Percentiles rank a stretch among this genome's conserved stretches.
Conservation (phyloP, 2,888 invertebrate species). For the Tachina fera region DNA sequence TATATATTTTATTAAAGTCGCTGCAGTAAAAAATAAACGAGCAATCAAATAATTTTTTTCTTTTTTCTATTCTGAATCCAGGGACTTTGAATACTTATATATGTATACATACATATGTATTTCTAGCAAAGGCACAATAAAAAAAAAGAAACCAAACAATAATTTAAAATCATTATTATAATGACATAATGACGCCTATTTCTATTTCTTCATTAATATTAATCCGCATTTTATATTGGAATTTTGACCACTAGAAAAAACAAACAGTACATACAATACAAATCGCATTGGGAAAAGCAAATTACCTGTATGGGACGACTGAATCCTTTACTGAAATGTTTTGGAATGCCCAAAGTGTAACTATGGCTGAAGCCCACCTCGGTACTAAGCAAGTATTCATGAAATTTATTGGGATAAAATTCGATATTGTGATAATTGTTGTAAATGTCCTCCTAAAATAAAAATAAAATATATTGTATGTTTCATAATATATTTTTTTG, state of each 20-base stretch:
- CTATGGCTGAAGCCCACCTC: constrained; percentile 97
- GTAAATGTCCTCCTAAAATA: constrained; percentile 89
- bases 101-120: too few species aligned
- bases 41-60: too few species aligned
- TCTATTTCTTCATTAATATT: background rate
- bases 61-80: too few species aligned
- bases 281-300: background rate
- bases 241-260: background rate
- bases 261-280: too few species aligned
- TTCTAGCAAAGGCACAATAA: too few species aligned
- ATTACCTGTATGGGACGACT: constrained; percentile 89
- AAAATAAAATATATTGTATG: too few species aligned
- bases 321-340: constrained; percentile 94
- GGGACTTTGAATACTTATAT: too few species aligned
- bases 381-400: constrained; percentile 93
- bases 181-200: too few species aligned
- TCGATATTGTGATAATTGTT: constrained; percentile 93
- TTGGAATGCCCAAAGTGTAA: constrained; percentile 91
- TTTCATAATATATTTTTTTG: too few species aligned
- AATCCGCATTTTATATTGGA: background rate
- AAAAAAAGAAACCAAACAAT: background rate
- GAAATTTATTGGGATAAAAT: constrained; percentile 96
- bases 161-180: too few species aligned
- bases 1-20: too few species aligned
- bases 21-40: too few species aligned